A percentile compares a stretch with the other conserved stretches of the same genome.
These are phyloP conservation scores for Oreochromis aureus DNA, from an alignment of 2,113 vertebrate genomes.

Conservation along the genomic window DNA sequence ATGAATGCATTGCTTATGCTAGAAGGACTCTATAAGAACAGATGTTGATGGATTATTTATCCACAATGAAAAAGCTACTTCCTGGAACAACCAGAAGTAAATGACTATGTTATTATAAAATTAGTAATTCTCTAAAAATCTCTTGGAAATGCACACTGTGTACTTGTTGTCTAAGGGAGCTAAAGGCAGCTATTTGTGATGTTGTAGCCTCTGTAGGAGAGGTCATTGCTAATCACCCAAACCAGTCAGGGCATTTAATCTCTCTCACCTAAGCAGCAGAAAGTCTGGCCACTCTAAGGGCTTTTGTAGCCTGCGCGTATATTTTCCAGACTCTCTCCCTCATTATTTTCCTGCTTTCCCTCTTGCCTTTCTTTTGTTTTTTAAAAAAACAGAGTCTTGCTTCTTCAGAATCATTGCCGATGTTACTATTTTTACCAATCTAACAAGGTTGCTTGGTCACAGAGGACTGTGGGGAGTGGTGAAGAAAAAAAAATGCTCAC, in stretches of 20 bases:
- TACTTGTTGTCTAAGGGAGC: not conserved
- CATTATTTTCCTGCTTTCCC: slow-evolving; percentile 3
- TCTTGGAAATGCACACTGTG: not conserved
- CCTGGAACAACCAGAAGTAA: not conserved
- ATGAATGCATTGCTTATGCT: not conserved
- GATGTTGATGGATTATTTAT: not conserved
- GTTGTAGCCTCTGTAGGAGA: not conserved
- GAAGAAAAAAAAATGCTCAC: slow-evolving; percentile 21
- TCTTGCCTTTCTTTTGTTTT: not conserved
- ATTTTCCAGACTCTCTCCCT: slow-evolving; percentile 20
- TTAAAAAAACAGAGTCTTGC: not conserved
- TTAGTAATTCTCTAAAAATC: not conserved
- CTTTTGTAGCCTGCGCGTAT: not conserved
- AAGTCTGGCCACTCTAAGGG: not conserved
- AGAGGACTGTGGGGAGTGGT: slow-evolving; percentile 21
- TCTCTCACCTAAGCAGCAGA: slow-evolving; percentile 32
- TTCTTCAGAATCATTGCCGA: slow-evolving; percentile 29
- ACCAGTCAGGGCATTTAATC: slow-evolving; percentile 32
- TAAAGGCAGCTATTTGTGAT: not conserved
- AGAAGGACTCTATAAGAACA: not conserved
- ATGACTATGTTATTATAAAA: not conserved
- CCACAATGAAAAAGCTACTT: not conserved
- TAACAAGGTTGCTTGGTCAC: slow-evolving; percentile 57
- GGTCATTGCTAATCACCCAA: slow-evolving; percentile 44
- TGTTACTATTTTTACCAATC: slow-evolving; percentile 62